Evolutionary conservation across 2,888 invertebrate genomes (phyloP).

Genomic region (Diaphora mendica): DNA sequence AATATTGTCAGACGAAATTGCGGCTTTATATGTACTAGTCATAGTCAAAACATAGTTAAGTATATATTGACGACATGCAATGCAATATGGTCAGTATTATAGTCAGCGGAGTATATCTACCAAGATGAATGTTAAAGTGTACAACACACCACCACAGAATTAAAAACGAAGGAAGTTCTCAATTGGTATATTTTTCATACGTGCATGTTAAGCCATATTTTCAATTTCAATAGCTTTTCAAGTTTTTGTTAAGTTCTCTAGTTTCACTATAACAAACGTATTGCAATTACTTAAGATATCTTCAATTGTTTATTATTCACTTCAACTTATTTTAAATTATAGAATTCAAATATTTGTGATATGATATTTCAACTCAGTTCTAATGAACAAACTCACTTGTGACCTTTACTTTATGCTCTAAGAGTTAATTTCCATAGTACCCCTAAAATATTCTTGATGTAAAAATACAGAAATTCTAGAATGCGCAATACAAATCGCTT

Average conservation of each 20-base stretch:
- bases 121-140: background rate
- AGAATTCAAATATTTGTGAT: no score
- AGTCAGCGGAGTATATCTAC: background rate
- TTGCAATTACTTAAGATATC: no score
- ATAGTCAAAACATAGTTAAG: background rate
- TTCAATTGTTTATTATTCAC: no score
- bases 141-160: no score
- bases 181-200: no score
- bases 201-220: no score
- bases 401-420: background rate
- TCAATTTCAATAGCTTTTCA: no score
- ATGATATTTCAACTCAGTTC: background rate
- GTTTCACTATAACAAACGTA: no score
- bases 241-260: no score
- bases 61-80: background rate
- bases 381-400: background rate
- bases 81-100: background rate
- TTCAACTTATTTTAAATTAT: background rate
- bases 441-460: slow-evolving; percentile 15
- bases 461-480: slow-evolving; percentile 39
- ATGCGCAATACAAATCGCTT: slow-evolving; percentile 37
- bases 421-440: no score
- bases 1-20: slow-evolving; percentile 41
- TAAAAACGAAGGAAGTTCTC: no score
- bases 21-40: slow-evolving; percentile 16